Conservation (phyloP, 2,113 vertebrate genomes). For the Aptenodytes forsteri region DNA sequence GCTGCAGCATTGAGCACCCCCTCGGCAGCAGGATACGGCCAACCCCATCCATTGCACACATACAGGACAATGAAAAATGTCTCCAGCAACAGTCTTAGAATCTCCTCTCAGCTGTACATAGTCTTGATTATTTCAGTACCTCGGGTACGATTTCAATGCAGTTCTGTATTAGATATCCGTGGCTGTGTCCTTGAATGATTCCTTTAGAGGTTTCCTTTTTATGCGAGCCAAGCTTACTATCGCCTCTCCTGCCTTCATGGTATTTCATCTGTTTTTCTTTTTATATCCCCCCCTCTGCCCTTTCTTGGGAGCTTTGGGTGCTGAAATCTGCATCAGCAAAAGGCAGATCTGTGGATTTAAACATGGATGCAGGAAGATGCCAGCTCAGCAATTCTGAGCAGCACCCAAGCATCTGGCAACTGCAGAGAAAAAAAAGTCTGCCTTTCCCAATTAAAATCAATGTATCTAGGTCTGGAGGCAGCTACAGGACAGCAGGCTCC, state of each 20-base stretch:
- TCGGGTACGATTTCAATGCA: neutral
- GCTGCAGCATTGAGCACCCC: neutral
- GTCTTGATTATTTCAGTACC: neutral
- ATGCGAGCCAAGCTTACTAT: neutral
- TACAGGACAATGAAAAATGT: neutral
- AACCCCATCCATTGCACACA: neutral
- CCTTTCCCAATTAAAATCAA: neutral
- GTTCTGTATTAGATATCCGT: neutral
- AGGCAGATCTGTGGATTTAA: neutral
- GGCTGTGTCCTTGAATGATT: neutral
- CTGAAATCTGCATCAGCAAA: neutral
- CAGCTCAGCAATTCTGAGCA: neutral
- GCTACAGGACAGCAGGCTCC: neutral
- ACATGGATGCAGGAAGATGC: neutral
- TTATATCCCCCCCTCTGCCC: neutral
- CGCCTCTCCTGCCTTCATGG: neutral
- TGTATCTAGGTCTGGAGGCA: neutral
- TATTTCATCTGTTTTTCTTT: neutral
- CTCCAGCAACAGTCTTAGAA: neutral
- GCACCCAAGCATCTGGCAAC: neutral
- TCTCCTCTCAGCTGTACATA: neutral
- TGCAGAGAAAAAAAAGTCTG: neutral
- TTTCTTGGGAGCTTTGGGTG: neutral
- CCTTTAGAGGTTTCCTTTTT: neutral
- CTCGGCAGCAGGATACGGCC: fast-evolving